Evolutionary conservation across 2,888 invertebrate species (phyloP).

Genomic region (Ditula angustiorana): DNA sequence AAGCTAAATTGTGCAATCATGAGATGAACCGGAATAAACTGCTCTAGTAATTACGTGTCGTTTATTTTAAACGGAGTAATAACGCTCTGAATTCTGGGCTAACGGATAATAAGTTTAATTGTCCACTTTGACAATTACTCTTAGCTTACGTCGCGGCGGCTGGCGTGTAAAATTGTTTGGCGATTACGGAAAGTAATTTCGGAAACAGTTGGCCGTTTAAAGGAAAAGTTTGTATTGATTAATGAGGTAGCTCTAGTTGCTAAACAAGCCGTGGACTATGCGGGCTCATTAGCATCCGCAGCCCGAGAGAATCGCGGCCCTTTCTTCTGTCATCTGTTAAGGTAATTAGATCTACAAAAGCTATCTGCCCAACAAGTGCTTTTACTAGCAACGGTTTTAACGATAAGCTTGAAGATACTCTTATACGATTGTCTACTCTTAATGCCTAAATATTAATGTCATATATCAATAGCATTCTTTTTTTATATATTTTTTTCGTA

Average conservation of each 20-base stretch:
- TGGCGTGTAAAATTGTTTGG: slow-evolving; percentile 50
- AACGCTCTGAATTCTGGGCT: slow-evolving; percentile 50
- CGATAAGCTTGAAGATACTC: no score
- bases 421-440: no score
- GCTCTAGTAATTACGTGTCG: slow-evolving; percentile 35
- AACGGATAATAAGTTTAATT: slow-evolving; percentile 56
- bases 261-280: slow-evolving; percentile 71
- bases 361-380: background rate
- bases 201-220: slow-evolving; percentile 30
- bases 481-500: no score
- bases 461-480: background rate
- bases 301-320: slow-evolving; percentile 49
- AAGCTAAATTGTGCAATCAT: slow-evolving; percentile 41
- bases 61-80: slow-evolving; percentile 42
- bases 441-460: background rate
- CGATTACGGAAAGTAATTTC: slow-evolving; percentile 42
- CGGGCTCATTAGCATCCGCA: slow-evolving; percentile 63
- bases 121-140: slow-evolving; percentile 54
- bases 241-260: slow-evolving; percentile 67
- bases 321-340: slow-evolving; percentile 28
- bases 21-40: slow-evolving; percentile 47
- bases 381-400: no score
- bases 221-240: slow-evolving; percentile 65
- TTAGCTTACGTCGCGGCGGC: slow-evolving; percentile 44
- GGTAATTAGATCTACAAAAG: slow-evolving; percentile 3